Evolutionary conservation across 2,888 invertebrate genomes (phyloP), one percentile per base, ranked within the genome.

Genomic region (Schizaphis graminum): DNA sequence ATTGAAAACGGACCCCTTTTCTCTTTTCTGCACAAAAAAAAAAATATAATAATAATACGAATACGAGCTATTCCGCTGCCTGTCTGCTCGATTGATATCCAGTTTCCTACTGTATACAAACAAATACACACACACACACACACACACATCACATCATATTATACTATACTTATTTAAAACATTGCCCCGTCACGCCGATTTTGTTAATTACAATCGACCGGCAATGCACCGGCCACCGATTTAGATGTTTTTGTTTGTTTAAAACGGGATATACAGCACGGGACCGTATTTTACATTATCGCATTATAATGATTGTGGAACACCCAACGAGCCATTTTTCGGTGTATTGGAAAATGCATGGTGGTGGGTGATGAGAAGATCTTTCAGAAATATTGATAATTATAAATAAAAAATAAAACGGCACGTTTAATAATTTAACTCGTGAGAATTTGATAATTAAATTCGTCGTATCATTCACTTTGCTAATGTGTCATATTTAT

Each of bases 61-160:
- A 88, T n/a, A n/a, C 88, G 88, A 87, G 92, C 89, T 89, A 84
- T 93, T 89, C 57, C 49, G 90, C 94, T 35, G 94, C 85, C 91
- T 94, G 94, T 94, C 94, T 94, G 86, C 41, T 61, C 94, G 91
- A 94, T 94, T 94, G 94, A 94, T 94, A 94, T 94, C 94, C 94
- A 91, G 94, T 94, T 94, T 94, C 94, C 94, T 94, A 61, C 24
- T 24, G 61, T 67, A 47, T 90, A 86, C 86, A 44, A 44, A 28
- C 57, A 16, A 47, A 47, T 24, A 49, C 8, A 77, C 35, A 77
- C 77, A 77, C 77, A 77, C 35, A 77, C 77, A 77, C 67, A 67
- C 67, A 67, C 67, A 67, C 67, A 67, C 44, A 47, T 8, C n/a
- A 61, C 28, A 61, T 28, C 35, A 77, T 7, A 77, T 21, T 67